Evolutionary conservation across 2,113 vertebrate genomes (phyloP).

Genomic region (Numida meleagris): DNA sequence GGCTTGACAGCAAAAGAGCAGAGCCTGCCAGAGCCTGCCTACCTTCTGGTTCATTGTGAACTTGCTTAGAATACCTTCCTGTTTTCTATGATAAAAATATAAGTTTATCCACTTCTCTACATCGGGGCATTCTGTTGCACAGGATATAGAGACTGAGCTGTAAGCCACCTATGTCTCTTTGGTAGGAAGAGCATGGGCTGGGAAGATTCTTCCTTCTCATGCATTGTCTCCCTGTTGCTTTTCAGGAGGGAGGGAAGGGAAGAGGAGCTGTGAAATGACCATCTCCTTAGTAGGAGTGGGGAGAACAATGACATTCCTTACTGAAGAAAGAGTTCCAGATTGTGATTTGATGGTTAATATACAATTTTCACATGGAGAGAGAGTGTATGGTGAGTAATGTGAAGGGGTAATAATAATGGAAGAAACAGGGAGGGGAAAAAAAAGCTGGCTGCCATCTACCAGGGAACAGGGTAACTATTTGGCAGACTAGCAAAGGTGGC

Average conservation of each 20-base stretch:
- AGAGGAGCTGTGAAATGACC: not conserved
- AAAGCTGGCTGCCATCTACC: not conserved
- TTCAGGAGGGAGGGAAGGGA: not conserved
- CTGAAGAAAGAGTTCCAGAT: not conserved
- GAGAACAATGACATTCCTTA: not conserved
- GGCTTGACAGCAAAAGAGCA: not conserved
- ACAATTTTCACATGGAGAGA: not conserved
- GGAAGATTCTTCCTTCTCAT: not conserved
- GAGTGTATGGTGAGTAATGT: not conserved
- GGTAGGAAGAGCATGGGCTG: not conserved
- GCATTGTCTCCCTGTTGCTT: not conserved
- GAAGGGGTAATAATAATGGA: not conserved
- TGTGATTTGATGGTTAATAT: not conserved
- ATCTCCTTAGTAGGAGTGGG: not conserved
- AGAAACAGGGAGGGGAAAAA: not conserved
- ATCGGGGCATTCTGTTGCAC: not conserved
- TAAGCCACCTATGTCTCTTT: not conserved
- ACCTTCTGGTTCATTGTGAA: not conserved
- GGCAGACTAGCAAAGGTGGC: not conserved
- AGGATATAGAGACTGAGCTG: not conserved
- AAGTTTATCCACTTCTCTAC: not conserved
- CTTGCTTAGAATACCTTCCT: not conserved
- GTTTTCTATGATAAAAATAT: not conserved
- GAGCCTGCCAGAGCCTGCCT: not conserved
- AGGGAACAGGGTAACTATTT: not conserved